Base-by-base conservation (phyloP, 2,888 invertebrate genomes). In the Therioaphis trifolii region DNA sequence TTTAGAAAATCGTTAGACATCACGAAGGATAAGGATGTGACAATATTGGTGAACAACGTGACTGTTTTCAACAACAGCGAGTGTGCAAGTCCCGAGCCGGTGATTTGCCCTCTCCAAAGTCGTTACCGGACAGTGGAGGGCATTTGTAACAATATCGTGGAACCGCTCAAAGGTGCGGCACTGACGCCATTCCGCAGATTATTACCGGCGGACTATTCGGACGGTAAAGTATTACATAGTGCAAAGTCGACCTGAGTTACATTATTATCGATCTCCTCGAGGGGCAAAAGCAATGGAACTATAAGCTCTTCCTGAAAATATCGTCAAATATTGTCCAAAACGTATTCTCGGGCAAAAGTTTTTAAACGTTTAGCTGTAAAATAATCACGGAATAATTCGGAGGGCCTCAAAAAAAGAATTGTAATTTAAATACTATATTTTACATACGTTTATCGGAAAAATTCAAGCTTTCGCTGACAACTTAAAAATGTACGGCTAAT, bases 191-290 rank as follows among this genome's bases (percentile, higher is more conserved):
- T 94, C 86, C 90, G 93, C 80, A 91, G 95, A 87, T 91, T 92
- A n/a, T 88, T 96, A 9, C 91, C 93, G 0, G 92, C 95, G 0
- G 92, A 92, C 87, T 96, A 96, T 88, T 92, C 91, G 14, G 95
- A 96, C 88, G 95, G 95, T 90, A 90, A 90, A 5, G 15, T 29
- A 24, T 27, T 15, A 29, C 2, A n/a, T 58, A 35, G 18, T 29
- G 35, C 55, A 35, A n/a, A n/a, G n/a, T n/a, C n/a, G n/a, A 15
- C 5, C 2, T 0, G 18, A 66, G 12, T 66, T n/a, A n/a, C 35
- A 5, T 35, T 3, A 35, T 35, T 5, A 35, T 5, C 3, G 35
- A 35, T 35, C 7, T 35, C 35, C 35, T 7, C 3, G 4, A 35
- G 7, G 35, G 35, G 35, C 3, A 35, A 35, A 35, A 35, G 35